Conservation (phyloP, 2,113 vertebrate genomes). For the Chiloscyllium plagiosum region DNA sequence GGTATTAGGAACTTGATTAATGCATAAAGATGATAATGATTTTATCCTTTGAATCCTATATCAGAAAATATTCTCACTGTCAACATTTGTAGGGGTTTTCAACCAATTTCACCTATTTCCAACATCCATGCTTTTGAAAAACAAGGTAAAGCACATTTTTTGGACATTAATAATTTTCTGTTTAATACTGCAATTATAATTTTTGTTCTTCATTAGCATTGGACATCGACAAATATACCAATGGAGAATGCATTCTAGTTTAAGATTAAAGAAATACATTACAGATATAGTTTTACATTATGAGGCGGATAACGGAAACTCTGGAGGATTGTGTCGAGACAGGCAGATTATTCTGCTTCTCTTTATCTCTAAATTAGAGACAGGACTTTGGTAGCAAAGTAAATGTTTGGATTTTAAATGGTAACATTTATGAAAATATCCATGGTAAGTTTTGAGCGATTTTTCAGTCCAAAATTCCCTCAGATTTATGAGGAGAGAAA, state of each 20-base stretch:
- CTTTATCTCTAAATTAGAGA: slow-evolving; percentile 3
- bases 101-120: neutral
- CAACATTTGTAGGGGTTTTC: neutral
- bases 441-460: neutral
- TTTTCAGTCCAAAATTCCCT: neutral
- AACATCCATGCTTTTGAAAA: neutral
- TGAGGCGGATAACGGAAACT: neutral
- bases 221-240: neutral
- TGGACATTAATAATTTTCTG: neutral
- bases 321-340: neutral
- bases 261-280: neutral
- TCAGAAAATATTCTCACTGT: neutral
- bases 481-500: neutral
- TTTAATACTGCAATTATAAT: neutral
- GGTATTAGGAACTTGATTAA: neutral
- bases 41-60: neutral
- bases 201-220: neutral
- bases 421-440: neutral
- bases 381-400: neutral
- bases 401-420: neutral
- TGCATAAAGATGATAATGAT: neutral
- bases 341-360: neutral
- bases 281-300: slow-evolving; percentile 4
- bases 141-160: neutral
- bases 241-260: neutral